These are phyloP conservation scores for Petrocephalus sullivani DNA, from an alignment of 2,797 vertebrate species.

Conservation along the genomic window DNA sequence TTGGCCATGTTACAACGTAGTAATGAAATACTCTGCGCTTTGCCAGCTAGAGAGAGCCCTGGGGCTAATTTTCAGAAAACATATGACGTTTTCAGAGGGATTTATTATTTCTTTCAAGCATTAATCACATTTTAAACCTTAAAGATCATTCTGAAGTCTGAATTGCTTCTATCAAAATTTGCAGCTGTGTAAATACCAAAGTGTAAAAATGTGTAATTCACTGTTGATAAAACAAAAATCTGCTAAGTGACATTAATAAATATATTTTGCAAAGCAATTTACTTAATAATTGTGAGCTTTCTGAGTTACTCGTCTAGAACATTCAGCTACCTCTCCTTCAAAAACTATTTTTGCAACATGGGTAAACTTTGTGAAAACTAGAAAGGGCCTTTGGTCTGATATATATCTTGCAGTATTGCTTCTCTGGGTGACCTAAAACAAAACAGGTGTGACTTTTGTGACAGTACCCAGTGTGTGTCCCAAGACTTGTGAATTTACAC, in stretches of 20 bases:
- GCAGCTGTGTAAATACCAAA: neutral
- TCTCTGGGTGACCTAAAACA: neutral
- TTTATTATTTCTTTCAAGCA: slow-evolving; percentile 7
- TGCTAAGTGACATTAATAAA: slow-evolving; percentile 1
- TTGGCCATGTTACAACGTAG: slow-evolving; percentile 8
- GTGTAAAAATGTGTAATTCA: neutral
- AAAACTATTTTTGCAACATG: neutral
- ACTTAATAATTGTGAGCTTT: neutral
- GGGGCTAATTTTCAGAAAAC: slow-evolving; percentile 14
- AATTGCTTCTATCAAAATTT: neutral
- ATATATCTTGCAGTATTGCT: neutral
- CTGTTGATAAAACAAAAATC: neutral
- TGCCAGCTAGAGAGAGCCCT: slow-evolving; percentile 1
- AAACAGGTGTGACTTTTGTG: neutral
- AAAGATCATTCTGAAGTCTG: neutral
- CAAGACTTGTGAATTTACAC: neutral
- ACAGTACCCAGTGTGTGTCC: neutral
- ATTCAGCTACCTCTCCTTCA: neutral
- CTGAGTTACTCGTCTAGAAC: neutral
- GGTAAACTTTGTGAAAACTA: neutral
- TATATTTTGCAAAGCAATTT: neutral
- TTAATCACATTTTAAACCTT: slow-evolving; percentile 8
- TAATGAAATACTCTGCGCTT: slow-evolving; percentile 6
- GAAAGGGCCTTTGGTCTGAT: neutral
- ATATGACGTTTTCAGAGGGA: slow-evolving; percentile 2